phyloP scores from a whole-genome alignment of 64 coral and sea anemone species.

The Montipora cactus region DNA sequence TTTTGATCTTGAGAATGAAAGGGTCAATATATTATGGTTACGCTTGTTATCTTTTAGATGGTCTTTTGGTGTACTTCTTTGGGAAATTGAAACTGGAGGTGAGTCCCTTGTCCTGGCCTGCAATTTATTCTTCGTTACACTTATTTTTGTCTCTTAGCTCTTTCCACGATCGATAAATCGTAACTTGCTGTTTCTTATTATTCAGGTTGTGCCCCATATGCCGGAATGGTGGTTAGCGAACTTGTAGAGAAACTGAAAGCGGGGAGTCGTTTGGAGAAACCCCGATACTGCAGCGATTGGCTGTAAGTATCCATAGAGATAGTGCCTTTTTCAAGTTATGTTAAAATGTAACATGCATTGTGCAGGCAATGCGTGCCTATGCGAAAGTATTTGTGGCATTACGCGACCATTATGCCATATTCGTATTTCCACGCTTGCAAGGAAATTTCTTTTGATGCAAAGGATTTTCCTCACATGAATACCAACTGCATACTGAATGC shows the following conservation, averaged over 20 bases:
- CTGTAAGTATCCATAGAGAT: conserved; percentile 32
- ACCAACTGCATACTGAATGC: too few species aligned
- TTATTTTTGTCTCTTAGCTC: background rate
- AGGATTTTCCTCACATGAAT: too few species aligned
- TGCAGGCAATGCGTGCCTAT: too few species aligned
- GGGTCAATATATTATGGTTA: background rate
- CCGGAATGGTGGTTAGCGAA: background rate
- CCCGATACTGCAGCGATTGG: conserved; percentile 16
- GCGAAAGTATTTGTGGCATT: too few species aligned
- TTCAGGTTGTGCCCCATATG: conserved; percentile 37
- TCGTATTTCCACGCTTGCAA: too few species aligned
- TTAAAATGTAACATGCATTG: too few species aligned
- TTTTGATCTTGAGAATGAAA: too few species aligned
- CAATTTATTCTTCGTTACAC: background rate
- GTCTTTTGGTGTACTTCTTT: conserved; percentile 84
- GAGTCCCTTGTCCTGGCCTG: background rate
- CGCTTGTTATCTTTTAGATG: conserved; percentile 53
- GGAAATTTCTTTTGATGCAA: too few species aligned
- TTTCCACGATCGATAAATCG: too few species aligned
- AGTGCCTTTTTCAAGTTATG: too few species aligned
- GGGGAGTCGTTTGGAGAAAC: conserved; percentile 44
- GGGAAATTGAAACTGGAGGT: conserved; percentile 97
- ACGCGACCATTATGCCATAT: too few species aligned
- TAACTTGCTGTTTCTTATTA: background rate
- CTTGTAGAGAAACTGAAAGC: conserved; percentile 19